A percentile compares a stretch with the other conserved stretches of the same genome.
phyloP scores from a whole-genome alignment of 2,797 vertebrate species.

The Melanotaenia maccullochi region DNA sequence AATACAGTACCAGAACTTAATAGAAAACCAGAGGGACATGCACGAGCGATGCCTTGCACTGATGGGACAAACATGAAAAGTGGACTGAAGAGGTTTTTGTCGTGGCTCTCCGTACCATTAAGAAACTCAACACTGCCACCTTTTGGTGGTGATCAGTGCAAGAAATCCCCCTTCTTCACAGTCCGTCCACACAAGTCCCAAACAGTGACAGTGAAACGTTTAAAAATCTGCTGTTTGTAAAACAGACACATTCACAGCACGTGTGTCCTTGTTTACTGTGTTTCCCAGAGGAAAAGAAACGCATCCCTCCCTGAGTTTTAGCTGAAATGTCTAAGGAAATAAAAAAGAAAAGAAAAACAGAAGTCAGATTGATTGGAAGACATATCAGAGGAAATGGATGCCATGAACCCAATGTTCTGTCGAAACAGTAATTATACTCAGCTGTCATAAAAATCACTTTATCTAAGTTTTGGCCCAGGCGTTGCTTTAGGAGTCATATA shows the following conservation, averaged over 20 bases:
- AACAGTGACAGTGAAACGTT: neutral
- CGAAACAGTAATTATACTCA: slow-evolving; percentile 80
- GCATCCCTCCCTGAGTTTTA: neutral
- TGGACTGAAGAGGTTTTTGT: slow-evolving; percentile 23
- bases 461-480: slow-evolving; percentile 88
- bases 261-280: neutral
- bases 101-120: slow-evolving; percentile 34
- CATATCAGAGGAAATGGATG: slow-evolving; percentile 64
- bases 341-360: neutral
- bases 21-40: neutral
- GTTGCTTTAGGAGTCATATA: slow-evolving; percentile 90
- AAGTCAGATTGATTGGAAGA: slow-evolving; percentile 5
- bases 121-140: slow-evolving; percentile 97
- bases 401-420: slow-evolving; percentile 86
- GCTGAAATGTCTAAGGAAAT: slow-evolving; percentile 2
- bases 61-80: slow-evolving; percentile 20
- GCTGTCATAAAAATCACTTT: slow-evolving; percentile 91
- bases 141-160: slow-evolving; percentile 83
- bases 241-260: neutral
- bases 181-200: neutral
- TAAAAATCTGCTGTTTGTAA: neutral
- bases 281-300: neutral
- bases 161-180: slow-evolving; percentile 10
- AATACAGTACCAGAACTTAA: neutral
- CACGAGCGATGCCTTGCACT: neutral